Percentiles rank a stretch among this genome's conserved stretches.
phyloP scores from a whole-genome alignment of 2,797 vertebrate genomes.

The Vespertilio murinus region DNA sequence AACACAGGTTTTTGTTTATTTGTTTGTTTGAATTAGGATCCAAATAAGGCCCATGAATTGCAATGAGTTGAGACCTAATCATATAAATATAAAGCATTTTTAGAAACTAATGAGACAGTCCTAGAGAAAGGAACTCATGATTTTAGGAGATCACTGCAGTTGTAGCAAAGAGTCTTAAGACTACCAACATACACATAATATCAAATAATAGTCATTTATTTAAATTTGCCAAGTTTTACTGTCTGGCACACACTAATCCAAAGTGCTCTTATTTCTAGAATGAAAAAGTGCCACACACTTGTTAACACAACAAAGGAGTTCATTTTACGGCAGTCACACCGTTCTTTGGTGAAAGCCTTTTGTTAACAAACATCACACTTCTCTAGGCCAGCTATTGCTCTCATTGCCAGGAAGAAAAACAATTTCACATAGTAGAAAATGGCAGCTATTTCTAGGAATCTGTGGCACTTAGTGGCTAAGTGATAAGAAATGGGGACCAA shows the following conservation, averaged over 20 bases:
- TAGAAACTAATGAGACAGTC: slow-evolving; percentile 41
- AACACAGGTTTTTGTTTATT: not conserved
- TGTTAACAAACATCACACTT: slow-evolving; percentile 34
- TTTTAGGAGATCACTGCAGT: not conserved
- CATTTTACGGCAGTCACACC: slow-evolving; percentile 24
- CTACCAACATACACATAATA: slow-evolving; percentile 1
- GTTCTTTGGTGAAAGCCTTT: not conserved
- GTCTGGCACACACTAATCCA: slow-evolving; percentile 30
- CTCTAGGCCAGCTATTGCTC: not conserved
- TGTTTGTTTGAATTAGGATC: slow-evolving; percentile 19
- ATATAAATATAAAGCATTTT: slow-evolving; percentile 22
- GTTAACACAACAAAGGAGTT: slow-evolving; percentile 35
- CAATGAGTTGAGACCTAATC: not conserved
- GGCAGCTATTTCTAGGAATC: slow-evolving; percentile 35
- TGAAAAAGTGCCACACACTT: not conserved
- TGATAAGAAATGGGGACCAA: slow-evolving; percentile 14
- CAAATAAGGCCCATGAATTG: slow-evolving; percentile 32
- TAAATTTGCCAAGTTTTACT: slow-evolving; percentile 33
- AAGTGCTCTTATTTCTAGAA: not conserved
- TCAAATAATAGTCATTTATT: slow-evolving; percentile 47
- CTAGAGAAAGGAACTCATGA: slow-evolving; percentile 27
- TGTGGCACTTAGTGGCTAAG: not conserved
- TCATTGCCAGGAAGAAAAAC: slow-evolving; percentile 7
- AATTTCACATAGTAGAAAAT: slow-evolving; percentile 21
- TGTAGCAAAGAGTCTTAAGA: slow-evolving; percentile 17